Base-by-base conservation (phyloP, 2,113 vertebrate genomes). In the Lasiurus borealis region DNA sequence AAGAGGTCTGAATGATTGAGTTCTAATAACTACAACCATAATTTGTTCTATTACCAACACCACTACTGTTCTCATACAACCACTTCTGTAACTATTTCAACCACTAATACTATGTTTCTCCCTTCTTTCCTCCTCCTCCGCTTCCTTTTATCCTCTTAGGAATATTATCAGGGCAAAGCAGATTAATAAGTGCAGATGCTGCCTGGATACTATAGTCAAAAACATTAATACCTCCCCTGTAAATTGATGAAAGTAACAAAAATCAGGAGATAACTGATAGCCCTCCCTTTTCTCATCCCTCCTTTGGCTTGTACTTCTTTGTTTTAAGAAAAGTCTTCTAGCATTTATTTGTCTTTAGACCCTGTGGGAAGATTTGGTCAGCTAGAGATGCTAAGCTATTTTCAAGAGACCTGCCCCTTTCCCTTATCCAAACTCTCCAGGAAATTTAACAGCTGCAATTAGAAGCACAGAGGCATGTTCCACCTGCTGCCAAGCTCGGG, bases 381-480 rank as follows among this genome's bases (percentile, higher is more conserved):
- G 19, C 27, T 90, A 76, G 76, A 81, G 52, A 19, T 68, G 54
- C 31, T 64, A 59, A 92, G 34, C 29, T 90, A 25, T 90, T 90
- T 78, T 85, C 5, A 71, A 82, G 85, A 87, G 34, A 6, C 16
- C 75, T 40, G 54, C 3, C 4, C 18, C 15, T n/a, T n/a, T 25
- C 72, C 4, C 84, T 80, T 31, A 27, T 23, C n/a, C 19, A n/a
- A 36, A 46, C 12, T 52, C 52, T 57, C 59, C 13, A 29, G n/a
- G 36, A 76, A n/a, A 77, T 66, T 57, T 64, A 69, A 5, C 29
- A 8, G 2, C 44, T 76, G 25, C 52, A 36, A 72, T 90, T 52
- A 77, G 71, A 76, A 81, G 66, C 46, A 84, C 57, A 85, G 72
- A 5, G 2, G 59, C 48, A 25, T 40, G 8, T 66, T 48, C 59